Evolutionary conservation across 1,140 invertebrate genomes (phyloP), one percentile per base, ranked within the genome.

Genomic region (Pogonomyrmex barbatus): DNA sequence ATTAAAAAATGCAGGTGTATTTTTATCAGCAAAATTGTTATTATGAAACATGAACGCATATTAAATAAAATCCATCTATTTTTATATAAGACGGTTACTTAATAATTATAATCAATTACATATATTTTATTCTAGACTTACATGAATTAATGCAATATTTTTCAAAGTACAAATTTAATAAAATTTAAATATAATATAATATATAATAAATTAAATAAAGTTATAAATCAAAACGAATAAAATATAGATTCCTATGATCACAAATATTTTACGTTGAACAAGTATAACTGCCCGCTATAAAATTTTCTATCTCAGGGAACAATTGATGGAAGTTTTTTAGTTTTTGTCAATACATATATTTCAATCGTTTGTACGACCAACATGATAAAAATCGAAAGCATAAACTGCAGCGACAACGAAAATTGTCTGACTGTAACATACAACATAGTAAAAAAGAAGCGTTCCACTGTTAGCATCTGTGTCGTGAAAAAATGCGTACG

Each of bases 401-500:
- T 50, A 60, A 83, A 47, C 42, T 73, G 54, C 67, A 62, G 24
- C 50, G 17, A 73, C 42, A 12, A 73, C 33, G 14, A 60, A 83
- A 83, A 73, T 60, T 58, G 45, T 62, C 45, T 52, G n/a, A 33
- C n/a, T 39, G 9, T 39, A 73, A 58, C 17, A 8, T 47, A 5
- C 42, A 47, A 45, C 33, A 2, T 42, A 12, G 5, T 56, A 58
- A 58, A 68, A 70, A 50, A n/a, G 14, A 54, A 45, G 12, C 1
- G 0, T 68, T 17, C 4, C 24, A 0, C 17, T 45, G 50, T 58
- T 33, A 56, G 36, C 47, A 42, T 81, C 14, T 42, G n/a, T 68
- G 39, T 70, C 47, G 12, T 12, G n/a, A 68, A 79, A 75, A 75
- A 83, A 39, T 83, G 39, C 79, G 30, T 60, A 14, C 39, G 36